These are phyloP conservation scores for Mylabris sibirica DNA, from an alignment of 2,888 invertebrate genomes.

Conservation along the genomic window DNA sequence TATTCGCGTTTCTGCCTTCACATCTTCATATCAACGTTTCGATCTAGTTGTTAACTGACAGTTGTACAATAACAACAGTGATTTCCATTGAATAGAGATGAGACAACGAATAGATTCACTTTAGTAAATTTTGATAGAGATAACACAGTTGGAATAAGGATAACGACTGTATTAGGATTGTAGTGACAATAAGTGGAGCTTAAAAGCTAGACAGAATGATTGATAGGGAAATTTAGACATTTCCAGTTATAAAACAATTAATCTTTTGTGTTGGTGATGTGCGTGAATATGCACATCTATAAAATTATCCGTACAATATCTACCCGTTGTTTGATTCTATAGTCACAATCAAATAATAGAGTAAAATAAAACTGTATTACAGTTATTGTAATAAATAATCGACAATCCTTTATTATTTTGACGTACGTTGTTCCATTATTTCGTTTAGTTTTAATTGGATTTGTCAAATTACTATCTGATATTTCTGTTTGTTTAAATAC, in stretches of 20 bases:
- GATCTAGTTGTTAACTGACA: constrained; percentile 47
- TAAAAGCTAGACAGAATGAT: constrained; percentile 17
- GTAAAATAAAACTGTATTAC: constrained; percentile 27
- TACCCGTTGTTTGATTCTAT: constrained; percentile 25
- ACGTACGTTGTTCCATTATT: constrained; percentile 18
- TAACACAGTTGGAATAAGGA: not conserved
- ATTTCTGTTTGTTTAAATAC: constrained; percentile 9
- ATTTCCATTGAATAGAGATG: not conserved
- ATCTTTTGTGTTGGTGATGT: constrained; percentile 44
- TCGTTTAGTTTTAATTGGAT: constrained; percentile 16
- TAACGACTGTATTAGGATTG: constrained; percentile 7
- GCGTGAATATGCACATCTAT: constrained; percentile 44
- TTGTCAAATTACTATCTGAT: constrained; percentile 9
- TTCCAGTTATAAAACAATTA: constrained; percentile 49
- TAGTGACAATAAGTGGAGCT: not conserved
- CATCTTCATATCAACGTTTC: constrained; percentile 14
- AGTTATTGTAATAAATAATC: constrained; percentile 26
- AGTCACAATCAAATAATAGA: constrained; percentile 32
- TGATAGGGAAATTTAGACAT: constrained; percentile 34
- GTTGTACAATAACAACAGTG: constrained; percentile 29
- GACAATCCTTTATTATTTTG: constrained; percentile 15
- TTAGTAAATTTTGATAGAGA: not conserved
- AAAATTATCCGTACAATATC: constrained; percentile 43
- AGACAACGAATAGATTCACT: not conserved
- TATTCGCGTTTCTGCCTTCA: not conserved